A percentile compares a stretch with the other conserved stretches of the same genome.
phyloP scores from a whole-genome alignment of 2,888 invertebrate species.

The Drosophila sordidula region DNA sequence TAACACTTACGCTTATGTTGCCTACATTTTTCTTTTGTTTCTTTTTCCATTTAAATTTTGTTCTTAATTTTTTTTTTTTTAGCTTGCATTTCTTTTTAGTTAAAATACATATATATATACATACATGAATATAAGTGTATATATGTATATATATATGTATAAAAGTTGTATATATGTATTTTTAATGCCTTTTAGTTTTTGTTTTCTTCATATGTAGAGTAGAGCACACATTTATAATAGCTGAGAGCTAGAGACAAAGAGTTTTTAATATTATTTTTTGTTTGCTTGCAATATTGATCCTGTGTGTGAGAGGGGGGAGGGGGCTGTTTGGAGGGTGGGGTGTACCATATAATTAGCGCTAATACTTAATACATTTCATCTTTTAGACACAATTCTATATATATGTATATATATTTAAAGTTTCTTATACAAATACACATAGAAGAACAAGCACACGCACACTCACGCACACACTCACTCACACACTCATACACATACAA shows the following conservation, averaged over 20 bases:
- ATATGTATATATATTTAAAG: conserved; percentile 12
- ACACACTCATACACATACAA: conserved; percentile 23
- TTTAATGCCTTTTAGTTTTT: conserved; percentile 21
- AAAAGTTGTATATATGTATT: conserved; percentile 11
- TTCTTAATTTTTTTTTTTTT: conserved; percentile 40
- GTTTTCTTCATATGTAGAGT: conserved; percentile 35
- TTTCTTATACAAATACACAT: conserved; percentile 49
- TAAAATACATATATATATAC: conserved; percentile 48
- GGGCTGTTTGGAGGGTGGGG: not conserved
- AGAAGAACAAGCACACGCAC: conserved; percentile 39
- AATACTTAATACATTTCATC: conserved; percentile 58
- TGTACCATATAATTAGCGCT: conserved; percentile 45
- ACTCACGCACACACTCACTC: conserved; percentile 1
- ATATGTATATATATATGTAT: conserved; percentile 13
- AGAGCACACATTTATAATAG: conserved; percentile 63
- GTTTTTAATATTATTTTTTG: conserved; percentile 1
- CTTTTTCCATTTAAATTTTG: conserved; percentile 19
- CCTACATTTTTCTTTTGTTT: conserved; percentile 39
- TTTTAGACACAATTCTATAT: conserved; percentile 59
- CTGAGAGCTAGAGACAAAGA: conserved; percentile 59
- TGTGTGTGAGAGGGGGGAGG: conserved; percentile 12
- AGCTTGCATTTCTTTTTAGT: conserved; percentile 36
- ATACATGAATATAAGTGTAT: conserved; percentile 32
- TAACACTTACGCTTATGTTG: conserved; percentile 82
- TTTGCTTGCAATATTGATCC: conserved; percentile 32